Base-by-base conservation (phyloP, 2,888 invertebrate genomes). In the Brenthis hecate region DNA sequence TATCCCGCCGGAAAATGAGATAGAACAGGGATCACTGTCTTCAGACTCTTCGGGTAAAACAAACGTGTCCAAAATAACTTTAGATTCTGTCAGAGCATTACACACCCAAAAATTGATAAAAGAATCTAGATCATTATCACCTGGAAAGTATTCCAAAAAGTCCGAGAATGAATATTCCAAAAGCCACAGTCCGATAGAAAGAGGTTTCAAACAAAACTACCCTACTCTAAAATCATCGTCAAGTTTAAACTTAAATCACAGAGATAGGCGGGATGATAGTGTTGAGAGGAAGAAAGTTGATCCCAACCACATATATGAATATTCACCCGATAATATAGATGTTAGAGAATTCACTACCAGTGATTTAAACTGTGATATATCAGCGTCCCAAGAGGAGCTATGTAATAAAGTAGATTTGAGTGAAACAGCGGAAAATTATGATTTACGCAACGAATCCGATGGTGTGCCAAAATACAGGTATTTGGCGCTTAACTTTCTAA, bases 401-500 rank as follows among this genome's bases (percentile, higher is more conserved):
- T 81, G 82, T 0, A 87, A 84, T 74, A 89, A 85, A 73, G 83
- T 93, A 67, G 93, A 93, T 77, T 81, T 91, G 75, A 93, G 93
- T 51, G 93, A 93, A 73, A 91, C 91, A 0, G 93, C 93, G 0
- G 93, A 93, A 72, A 91, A 77, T 72, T 93, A 91, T 65, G 92
- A 93, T 71, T 77, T 92, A 55, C 79, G 92, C 13, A 90, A 85
- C 69, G 91, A 91, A 75, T 74, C 82, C 0, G 85, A 86, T 14
- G 84, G 88, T 0, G 85, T 86, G 13, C 90, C 91, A 0, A 93
- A 92, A 71, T 91, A 85, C 71, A 80, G 93, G 67, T 91, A 91
- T 74, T 80, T 93, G 72, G 88, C 92, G 8, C 79, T 94, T 14
- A 93, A 87, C 73, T 94, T 95, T 74, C 81, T 93, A 1, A 93